Base-by-base conservation (phyloP, 2,797 vertebrate genomes). In the Pseudopleuronectes americanus region DNA sequence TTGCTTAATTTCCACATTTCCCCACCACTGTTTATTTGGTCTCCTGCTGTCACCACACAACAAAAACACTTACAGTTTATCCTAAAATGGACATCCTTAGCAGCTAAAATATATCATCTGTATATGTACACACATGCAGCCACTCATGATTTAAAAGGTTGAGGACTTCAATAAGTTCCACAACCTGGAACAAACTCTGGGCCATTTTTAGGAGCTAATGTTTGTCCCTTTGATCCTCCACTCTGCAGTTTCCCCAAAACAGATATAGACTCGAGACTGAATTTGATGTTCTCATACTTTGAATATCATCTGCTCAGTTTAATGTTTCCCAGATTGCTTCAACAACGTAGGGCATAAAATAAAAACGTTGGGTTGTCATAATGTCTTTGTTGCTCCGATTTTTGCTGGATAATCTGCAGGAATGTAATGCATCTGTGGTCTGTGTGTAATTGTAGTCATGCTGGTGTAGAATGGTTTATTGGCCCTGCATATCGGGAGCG, bases 261-360 rank as follows among this genome's bases (percentile, higher is more conserved):
- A 63, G 60, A 75, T 75, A 52, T 6, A 47, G 57, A 68, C 72
- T 16, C 28, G 19, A 75, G 64, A 69, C 31, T 51, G 54, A 74
- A 64, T 74, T 78, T 78, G 60, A 55, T 65, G 57, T 64, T 38
- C 66, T 68, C 72, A 58, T 80, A 59, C 74, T 81, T 58, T 12
- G 45, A 86, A 63, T 79, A 74, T 81, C 62, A 75, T 84, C 81
- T 13, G 45, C 64, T 73, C 58, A 14, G 53, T 57, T 47, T 81
- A 81, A 88, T 85, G 65, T 68, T 76, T 85, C 76, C 80, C 85
- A 87, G 74, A 83, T 85, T 83, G 64, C 62, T 53, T 64, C 53
- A 58, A 62, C 55, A 67, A 77, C 62, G 33, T n/a, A 69, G 76
- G 65, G 38, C 41, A 55, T 83, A 57, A 74, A 81, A 64, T 64